Conservation (phyloP, 2,113 vertebrate genomes). For the Pyxicephalus adspersus region DNA sequence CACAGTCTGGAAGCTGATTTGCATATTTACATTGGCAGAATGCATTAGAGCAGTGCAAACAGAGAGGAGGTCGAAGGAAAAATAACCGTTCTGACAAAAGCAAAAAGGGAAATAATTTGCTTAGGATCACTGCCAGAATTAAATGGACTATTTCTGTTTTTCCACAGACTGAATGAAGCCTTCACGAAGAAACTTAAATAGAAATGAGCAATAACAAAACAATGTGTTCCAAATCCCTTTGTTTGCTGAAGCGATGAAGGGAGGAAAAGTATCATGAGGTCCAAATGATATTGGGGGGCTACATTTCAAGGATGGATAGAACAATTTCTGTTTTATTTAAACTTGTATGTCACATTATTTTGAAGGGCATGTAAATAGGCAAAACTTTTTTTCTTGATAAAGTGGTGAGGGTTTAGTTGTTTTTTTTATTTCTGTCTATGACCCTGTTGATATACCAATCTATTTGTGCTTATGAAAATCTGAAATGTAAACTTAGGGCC, state of each 20-base stretch:
- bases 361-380: too few relatives aligned
- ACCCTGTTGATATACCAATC: too few relatives aligned
- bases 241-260: slow-evolving; percentile 20
- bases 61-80: not conserved
- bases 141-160: slow-evolving; percentile 24
- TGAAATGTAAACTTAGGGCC: too few relatives aligned
- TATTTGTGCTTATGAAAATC: too few relatives aligned
- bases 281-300: not conserved
- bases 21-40: slow-evolving; percentile 48
- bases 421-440: too few relatives aligned
- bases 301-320: not conserved
- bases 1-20: not conserved
- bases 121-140: slow-evolving; percentile 26
- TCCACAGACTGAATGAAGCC: slow-evolving; percentile 12
- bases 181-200: slow-evolving; percentile 22
- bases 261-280: slow-evolving; percentile 3
- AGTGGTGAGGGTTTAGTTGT: too few relatives aligned
- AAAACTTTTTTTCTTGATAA: too few relatives aligned
- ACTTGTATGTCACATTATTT: not conserved
- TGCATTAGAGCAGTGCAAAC: slow-evolving; percentile 15
- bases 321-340: not conserved
- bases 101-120: slow-evolving; percentile 21
- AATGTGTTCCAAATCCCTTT: slow-evolving; percentile 30
- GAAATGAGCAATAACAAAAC: slow-evolving; percentile 15
- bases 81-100: slow-evolving; percentile 27